Conservation (phyloP, 2,797 vertebrate genomes). For the Dicrostonyx torquatus region DNA sequence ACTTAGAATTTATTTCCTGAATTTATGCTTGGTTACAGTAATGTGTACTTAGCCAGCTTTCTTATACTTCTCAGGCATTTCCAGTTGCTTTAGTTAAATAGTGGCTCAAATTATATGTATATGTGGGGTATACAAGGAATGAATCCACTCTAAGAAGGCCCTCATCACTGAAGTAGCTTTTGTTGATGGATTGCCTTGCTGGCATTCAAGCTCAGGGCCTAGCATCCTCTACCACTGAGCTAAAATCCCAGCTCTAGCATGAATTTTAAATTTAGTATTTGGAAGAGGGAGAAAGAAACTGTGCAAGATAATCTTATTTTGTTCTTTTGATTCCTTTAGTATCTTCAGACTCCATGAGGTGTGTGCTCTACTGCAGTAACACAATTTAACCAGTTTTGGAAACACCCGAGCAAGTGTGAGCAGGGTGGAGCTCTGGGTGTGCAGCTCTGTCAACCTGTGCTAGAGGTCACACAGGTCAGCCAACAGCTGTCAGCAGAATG, state of each 20-base stretch:
- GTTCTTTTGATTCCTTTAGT: constrained; percentile 37
- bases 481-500: neutral
- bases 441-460: neutral
- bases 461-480: neutral
- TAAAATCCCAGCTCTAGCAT: neutral
- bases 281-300: constrained; percentile 45
- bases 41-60: constrained; percentile 25
- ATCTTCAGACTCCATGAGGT: constrained; percentile 29
- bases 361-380: neutral
- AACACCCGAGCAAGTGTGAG: constrained; percentile 14
- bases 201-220: neutral
- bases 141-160: constrained; percentile 35
- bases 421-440: neutral
- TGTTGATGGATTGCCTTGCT: neutral
- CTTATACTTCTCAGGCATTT: neutral
- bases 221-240: neutral
- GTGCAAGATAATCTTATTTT: constrained; percentile 28
- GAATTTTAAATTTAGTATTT: constrained; percentile 30
- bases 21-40: constrained; percentile 35
- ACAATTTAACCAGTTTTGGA: constrained; percentile 49
- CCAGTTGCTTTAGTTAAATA: constrained; percentile 38
- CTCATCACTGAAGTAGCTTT: constrained; percentile 12
- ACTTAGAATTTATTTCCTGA: constrained; percentile 23
- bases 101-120: neutral
- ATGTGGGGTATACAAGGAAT: constrained; percentile 3